Percentiles rank a stretch among this genome's conserved stretches.
phyloP scores from a whole-genome alignment of 1,140 invertebrate genomes.

The Bactericera cockerelli region DNA sequence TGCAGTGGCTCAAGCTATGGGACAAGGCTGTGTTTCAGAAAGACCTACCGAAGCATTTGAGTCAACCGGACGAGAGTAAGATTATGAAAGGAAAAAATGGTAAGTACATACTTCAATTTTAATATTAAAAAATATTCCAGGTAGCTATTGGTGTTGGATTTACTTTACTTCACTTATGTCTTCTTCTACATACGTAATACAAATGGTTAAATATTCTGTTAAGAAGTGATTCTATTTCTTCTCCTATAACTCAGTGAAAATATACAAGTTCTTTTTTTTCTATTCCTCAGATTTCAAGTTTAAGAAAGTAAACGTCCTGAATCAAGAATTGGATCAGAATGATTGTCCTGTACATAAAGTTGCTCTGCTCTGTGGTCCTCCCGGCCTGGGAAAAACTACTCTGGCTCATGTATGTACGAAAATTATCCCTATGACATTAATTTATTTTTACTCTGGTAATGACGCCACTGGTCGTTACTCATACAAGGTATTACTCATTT shows the following conservation, averaged over 20 bases:
- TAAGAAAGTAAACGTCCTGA: conserved; percentile 23
- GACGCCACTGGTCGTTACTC: too few species aligned
- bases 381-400: conserved; percentile 85
- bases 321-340: conserved; percentile 48
- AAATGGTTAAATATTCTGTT: too few species aligned
- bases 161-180: too few species aligned
- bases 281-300: conserved; percentile 17
- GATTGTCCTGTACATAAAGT: conserved; percentile 53
- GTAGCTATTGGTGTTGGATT: background rate
- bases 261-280: too few species aligned
- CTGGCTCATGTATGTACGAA: conserved; percentile 63
- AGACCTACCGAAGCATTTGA: conserved; percentile 26
- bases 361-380: conserved; percentile 60
- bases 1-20: conserved; percentile 91
- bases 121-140: conserved; percentile 29
- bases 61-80: conserved; percentile 23
- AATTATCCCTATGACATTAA: background rate
- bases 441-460: too few species aligned
- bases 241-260: too few species aligned
- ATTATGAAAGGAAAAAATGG: conserved; percentile 19
- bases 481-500: too few species aligned
- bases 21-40: conserved; percentile 69
- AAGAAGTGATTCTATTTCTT: too few species aligned
- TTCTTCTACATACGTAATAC: too few species aligned
- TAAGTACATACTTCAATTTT: too few species aligned